Conservation (phyloP, 1,140 invertebrate species). For the Harlomillsia oculata region DNA sequence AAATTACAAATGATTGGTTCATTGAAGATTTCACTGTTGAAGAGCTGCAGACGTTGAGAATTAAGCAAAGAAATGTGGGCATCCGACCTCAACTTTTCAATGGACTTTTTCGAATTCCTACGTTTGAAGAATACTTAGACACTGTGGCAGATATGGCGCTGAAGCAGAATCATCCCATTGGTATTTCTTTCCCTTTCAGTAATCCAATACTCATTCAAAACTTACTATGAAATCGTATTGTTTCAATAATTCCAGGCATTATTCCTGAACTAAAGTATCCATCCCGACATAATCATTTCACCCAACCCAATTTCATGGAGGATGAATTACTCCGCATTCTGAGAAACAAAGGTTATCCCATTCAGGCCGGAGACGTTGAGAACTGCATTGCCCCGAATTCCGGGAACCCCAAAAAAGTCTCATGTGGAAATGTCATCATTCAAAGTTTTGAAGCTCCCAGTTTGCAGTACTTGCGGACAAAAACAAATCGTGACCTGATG, state of each 20-base stretch:
- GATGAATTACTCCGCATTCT: not conserved
- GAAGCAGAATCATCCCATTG: not conserved
- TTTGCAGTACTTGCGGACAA: not conserved
- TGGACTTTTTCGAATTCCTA: conserved; percentile 4
- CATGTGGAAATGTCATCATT: not conserved
- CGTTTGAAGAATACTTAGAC: conserved; percentile 8
- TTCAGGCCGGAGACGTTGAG: not conserved
- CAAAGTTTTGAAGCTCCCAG: conserved; percentile 5
- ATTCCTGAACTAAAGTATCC: conserved; percentile 19
- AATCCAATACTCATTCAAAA: not conserved
- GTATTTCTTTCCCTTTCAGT: not conserved
- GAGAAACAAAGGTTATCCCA: not conserved
- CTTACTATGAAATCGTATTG: not conserved
- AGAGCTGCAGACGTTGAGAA: conserved; percentile 10
- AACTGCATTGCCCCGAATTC: not conserved
- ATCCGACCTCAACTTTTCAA: conserved; percentile 17
- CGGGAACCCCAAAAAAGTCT: not conserved
- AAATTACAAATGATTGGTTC: conserved; percentile 33
- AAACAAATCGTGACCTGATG: conserved; percentile 6
- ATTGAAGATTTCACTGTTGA: conserved; percentile 32
- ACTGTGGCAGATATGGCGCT: not conserved
- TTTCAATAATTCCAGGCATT: not conserved
- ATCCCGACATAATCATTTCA: not conserved
- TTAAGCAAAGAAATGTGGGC: conserved; percentile 12
- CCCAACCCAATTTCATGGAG: conserved; percentile 2